Percentiles rank a stretch among this genome's conserved stretches.
Conservation (phyloP, 2,888 invertebrate genomes). For the Aphodius sticticus region DNA sequence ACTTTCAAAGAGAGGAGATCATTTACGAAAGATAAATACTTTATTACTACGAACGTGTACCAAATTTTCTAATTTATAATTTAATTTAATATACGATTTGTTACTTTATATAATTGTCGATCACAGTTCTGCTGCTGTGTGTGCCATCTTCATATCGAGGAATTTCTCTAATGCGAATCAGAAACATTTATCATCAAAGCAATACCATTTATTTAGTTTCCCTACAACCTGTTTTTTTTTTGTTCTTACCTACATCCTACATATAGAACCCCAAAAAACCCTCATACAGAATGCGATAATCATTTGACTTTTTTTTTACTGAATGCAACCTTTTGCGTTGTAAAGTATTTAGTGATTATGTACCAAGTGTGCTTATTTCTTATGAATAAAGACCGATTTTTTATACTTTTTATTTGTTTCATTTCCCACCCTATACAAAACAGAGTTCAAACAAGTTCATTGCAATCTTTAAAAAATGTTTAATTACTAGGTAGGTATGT, state of each 20-base stretch:
- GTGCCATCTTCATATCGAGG: slow-evolving; percentile 32
- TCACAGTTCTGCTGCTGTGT: slow-evolving; percentile 32
- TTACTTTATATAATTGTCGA: neutral
- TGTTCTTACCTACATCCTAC: neutral
- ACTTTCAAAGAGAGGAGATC: neutral
- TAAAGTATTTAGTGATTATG: slow-evolving; percentile 55
- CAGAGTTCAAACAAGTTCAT: no score
- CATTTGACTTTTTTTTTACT: slow-evolving; percentile 50
- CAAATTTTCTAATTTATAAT: slow-evolving; percentile 28
- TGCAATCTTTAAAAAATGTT: no score
- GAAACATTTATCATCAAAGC: slow-evolving; percentile 8
- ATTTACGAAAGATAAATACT: neutral
- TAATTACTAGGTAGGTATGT: no score
- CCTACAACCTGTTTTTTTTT: neutral
- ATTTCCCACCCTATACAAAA: neutral
- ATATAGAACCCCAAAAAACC: neutral
- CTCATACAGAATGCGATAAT: neutral
- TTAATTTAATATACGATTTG: neutral
- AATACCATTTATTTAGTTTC: slow-evolving; percentile 5
- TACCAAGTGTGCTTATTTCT: slow-evolving; percentile 63
- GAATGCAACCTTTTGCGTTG: slow-evolving; percentile 50
- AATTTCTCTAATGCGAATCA: slow-evolving; percentile 16
- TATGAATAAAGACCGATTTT: slow-evolving; percentile 62
- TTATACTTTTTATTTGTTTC: slow-evolving; percentile 6
- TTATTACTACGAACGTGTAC: slow-evolving; percentile 20